Conservation (phyloP, 2,113 vertebrate species). For the Peromyscus polionotus region DNA sequence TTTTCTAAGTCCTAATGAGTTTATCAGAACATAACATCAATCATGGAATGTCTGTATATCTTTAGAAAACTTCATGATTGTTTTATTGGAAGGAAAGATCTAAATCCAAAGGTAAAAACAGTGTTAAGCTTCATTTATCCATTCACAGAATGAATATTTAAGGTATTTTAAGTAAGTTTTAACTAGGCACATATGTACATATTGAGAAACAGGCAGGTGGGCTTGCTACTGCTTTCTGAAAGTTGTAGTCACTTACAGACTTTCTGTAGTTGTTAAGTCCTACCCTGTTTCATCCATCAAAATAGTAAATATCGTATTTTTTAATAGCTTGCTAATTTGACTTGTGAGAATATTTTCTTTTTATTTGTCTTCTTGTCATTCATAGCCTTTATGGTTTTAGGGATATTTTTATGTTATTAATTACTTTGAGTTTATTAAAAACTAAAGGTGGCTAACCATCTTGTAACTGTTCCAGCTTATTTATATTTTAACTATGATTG, state of each 20-base stretch:
- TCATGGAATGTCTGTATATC: background rate
- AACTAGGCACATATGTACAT: background rate
- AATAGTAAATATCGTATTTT: background rate
- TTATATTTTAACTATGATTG: slow-evolving; percentile 27
- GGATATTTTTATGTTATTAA: background rate
- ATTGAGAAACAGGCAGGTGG: background rate
- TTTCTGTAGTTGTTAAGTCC: background rate
- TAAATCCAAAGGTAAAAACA: background rate
- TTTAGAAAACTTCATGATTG: background rate
- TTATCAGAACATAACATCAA: background rate
- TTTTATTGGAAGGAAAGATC: background rate
- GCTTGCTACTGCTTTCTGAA: background rate
- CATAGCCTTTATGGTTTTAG: background rate
- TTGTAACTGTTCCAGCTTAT: background rate
- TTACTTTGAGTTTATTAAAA: slow-evolving; percentile 49
- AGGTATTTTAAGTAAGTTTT: background rate
- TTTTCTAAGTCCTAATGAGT: background rate
- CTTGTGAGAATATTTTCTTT: background rate
- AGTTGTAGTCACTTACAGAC: background rate
- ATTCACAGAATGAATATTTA: background rate
- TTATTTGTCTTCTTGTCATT: slow-evolving; percentile 3
- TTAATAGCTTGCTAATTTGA: background rate
- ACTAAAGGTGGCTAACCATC: background rate
- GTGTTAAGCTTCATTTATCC: background rate
- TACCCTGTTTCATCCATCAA: background rate